Conservation (phyloP, 1,140 invertebrate genomes). For the Rhagoletis zephyria region DNA sequence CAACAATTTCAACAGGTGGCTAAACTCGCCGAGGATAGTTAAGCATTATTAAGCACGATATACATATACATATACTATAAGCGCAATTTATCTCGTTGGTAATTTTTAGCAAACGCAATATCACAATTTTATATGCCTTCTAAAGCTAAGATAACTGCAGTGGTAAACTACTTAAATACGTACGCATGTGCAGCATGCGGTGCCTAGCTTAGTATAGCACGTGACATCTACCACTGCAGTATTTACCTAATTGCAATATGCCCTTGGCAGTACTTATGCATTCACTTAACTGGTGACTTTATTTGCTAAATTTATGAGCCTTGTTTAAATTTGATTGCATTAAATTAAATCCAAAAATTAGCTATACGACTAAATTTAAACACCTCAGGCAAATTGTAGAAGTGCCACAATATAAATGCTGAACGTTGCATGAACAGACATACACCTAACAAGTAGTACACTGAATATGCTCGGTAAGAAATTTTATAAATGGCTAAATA, state of each 20-base stretch:
- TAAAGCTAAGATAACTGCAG: too few relatives aligned
- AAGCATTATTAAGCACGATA: too few relatives aligned
- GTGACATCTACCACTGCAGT: background rate
- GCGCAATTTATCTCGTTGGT: background rate
- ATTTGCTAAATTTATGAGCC: background rate
- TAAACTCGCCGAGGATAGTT: background rate
- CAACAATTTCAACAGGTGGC: background rate
- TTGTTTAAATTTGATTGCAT: slow-evolving; percentile 7
- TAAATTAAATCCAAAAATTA: slow-evolving; percentile 14
- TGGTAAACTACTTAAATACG: too few relatives aligned
- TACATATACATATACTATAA: background rate
- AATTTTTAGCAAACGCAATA: too few relatives aligned
- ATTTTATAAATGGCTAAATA: too few relatives aligned
- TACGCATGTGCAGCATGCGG: background rate
- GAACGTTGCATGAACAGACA: too few relatives aligned
- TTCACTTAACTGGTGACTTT: background rate
- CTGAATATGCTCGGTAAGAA: too few relatives aligned
- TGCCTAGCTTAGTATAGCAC: background rate
- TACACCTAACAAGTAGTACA: too few relatives aligned
- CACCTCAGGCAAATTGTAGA: background rate
- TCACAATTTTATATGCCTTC: too few relatives aligned
- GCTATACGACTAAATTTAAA: slow-evolving; percentile 15
- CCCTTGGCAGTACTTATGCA: background rate
- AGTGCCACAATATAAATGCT: too few relatives aligned
- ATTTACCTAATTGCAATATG: slow-evolving; percentile 15